Conservation (phyloP, 2,113 vertebrate species). For the Dromaius novaehollandiae region DNA sequence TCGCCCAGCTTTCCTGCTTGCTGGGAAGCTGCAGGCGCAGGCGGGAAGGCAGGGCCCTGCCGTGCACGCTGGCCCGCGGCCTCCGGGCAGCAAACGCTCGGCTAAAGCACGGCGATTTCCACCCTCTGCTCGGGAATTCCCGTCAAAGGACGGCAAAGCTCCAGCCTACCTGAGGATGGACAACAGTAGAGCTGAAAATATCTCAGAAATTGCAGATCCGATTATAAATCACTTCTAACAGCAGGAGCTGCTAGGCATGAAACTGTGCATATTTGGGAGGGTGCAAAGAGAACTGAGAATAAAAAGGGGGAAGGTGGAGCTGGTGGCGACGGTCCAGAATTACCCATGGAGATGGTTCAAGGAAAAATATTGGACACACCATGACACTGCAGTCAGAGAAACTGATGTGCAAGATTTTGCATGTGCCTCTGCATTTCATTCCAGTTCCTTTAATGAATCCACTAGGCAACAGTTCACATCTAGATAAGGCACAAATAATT, state of each 20-base stretch:
- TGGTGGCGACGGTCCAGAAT: background rate
- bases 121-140: too few relatives aligned
- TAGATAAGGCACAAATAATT: conserved; percentile 7
- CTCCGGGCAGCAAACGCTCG: background rate
- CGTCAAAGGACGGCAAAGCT: background rate
- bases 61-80: accelerated
- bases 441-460: background rate
- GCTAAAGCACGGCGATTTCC: accelerated
- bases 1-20: accelerated
- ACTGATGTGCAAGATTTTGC: background rate
- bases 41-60: accelerated
- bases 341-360: background rate
- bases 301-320: background rate
- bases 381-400: background rate
- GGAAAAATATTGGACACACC: background rate
- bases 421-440: background rate
- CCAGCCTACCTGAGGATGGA: background rate
- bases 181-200: background rate
- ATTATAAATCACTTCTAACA: background rate
- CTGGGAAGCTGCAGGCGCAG: too few relatives aligned
- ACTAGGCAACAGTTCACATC: background rate
- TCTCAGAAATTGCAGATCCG: background rate
- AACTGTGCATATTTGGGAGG: background rate
- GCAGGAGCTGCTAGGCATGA: background rate
- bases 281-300: background rate